A percentile compares a stretch with the other conserved stretches of the same genome.
phyloP scores from a whole-genome alignment of 2,113 vertebrate genomes.

The Pandion haliaetus region DNA sequence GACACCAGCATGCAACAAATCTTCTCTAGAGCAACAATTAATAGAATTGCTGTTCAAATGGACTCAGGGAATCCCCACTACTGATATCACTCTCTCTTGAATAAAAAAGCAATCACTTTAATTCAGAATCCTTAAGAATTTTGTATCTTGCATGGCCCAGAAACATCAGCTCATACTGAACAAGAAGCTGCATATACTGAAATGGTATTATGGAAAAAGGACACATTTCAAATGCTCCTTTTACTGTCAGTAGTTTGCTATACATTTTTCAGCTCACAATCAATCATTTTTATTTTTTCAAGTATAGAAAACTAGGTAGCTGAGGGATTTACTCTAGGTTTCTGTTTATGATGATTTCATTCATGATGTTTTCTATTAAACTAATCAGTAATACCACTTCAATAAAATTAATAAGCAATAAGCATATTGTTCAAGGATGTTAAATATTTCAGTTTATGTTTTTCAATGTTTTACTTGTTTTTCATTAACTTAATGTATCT shows the following conservation, averaged over 20 bases:
- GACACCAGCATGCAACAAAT: background rate
- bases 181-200: background rate
- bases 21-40: background rate
- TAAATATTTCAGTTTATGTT: background rate
- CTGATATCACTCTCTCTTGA: background rate
- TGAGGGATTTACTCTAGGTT: background rate
- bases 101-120: background rate
- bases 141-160: background rate
- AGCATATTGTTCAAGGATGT: conserved; percentile 2
- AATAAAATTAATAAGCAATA: conserved; percentile 42
- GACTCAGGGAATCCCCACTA: background rate
- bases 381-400: conserved; percentile 6
- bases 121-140: background rate
- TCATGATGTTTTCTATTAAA: conserved; percentile 4
- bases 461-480: background rate
- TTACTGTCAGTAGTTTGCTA: background rate
- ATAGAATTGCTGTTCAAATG: background rate
- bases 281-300: background rate
- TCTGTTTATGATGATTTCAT: conserved; percentile 7
- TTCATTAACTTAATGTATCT: background rate
- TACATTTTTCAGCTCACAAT: background rate
- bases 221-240: background rate
- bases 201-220: background rate
- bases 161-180: background rate
- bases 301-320: background rate